Percentiles rank a stretch among this genome's conserved stretches.
Conservation (phyloP, 2,113 vertebrate genomes). For the Labeo rohita region DNA sequence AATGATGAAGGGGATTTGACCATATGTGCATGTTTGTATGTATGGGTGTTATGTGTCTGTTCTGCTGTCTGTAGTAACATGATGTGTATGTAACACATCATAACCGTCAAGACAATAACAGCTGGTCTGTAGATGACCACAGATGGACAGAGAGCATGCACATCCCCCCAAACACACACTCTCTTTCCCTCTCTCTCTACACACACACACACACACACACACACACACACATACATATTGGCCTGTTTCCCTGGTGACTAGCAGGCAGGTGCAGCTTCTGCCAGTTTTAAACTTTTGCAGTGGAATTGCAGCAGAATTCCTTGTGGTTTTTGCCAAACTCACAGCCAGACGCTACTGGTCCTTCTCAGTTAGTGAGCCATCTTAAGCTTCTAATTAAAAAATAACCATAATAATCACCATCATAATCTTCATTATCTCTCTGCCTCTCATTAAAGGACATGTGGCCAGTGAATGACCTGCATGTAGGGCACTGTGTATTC, state of each 20-base stretch:
- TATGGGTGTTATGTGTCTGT: constrained; percentile 29
- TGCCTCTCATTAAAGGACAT: not conserved
- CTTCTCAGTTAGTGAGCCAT: constrained; percentile 2
- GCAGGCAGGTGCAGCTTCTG: constrained; percentile 36
- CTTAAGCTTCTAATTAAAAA: constrained; percentile 5
- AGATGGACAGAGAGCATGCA: constrained; percentile 39
- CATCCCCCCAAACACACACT: constrained; percentile 13
- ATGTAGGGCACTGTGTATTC: not conserved
- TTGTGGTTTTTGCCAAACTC: not conserved
- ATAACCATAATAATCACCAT: not conserved
- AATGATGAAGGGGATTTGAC: constrained; percentile 16
- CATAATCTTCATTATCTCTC: constrained; percentile 9
- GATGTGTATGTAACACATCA: constrained; percentile 33
- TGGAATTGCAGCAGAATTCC: constrained; percentile 6
- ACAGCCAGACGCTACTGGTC: not conserved
- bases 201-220: not conserved
- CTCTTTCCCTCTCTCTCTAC: not conserved
- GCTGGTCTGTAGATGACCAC: constrained; percentile 42
- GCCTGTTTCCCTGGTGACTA: constrained; percentile 45
- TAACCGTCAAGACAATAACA: constrained; percentile 34
- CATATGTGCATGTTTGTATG: constrained; percentile 37
- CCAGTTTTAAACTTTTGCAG: constrained; percentile 37
- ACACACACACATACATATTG: not conserved
- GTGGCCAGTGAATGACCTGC: not conserved
- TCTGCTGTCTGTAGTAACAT: not conserved